Evolutionary conservation across 1,140 invertebrate genomes (phyloP), one percentile per base, ranked within the genome.

Genomic region (Acromyrmex charruanus): DNA sequence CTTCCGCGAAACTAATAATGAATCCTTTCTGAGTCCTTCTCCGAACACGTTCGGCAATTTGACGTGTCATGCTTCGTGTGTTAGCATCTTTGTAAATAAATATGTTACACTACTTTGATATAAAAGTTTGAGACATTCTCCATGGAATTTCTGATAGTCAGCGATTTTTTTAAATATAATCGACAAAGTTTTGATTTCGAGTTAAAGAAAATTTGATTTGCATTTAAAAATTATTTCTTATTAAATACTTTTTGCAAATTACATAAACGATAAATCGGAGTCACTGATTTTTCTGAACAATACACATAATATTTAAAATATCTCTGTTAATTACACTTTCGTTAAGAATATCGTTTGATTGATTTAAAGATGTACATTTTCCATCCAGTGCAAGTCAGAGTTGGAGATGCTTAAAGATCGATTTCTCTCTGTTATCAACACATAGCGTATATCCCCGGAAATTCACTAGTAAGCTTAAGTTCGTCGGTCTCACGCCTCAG

Each of bases 401-500:
- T 58, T 25, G 39, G 39, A 16, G 14, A 63, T 39, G 59, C 55
- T 82, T 21, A 51, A 31, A 39, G 53, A 31, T 86, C 66, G 74
- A 80, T 89, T 71, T 80, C 58, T 75, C 12, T 49, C 49, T 55
- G 68, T 77, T 58, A 66, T 14, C 16, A 77, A 12, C 58, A 77
- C 59, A 51, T 53, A 16, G 4, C 35, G 35, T 39, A 10, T 53
- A 44, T 59, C 18, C 49, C 69, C 25, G 55, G 53, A 68, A 80
- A 66, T 61, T 63, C 49, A 63, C 65, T 55, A 59, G 55, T 53
- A 31, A 7, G 10, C 39, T 6, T 9, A 61, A 72, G 59, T 86
- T 89, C 71, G 82, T 86, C 68, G 87, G 77, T 89, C 82, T 58
- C 18, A 28, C n/a, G 5, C 16, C 21, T 65, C 31, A 88, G 65